Percentiles rank a stretch among this genome's conserved stretches.
Evolutionary conservation across 2,113 vertebrate species (phyloP).

Genomic region (Cettia cetti): DNA sequence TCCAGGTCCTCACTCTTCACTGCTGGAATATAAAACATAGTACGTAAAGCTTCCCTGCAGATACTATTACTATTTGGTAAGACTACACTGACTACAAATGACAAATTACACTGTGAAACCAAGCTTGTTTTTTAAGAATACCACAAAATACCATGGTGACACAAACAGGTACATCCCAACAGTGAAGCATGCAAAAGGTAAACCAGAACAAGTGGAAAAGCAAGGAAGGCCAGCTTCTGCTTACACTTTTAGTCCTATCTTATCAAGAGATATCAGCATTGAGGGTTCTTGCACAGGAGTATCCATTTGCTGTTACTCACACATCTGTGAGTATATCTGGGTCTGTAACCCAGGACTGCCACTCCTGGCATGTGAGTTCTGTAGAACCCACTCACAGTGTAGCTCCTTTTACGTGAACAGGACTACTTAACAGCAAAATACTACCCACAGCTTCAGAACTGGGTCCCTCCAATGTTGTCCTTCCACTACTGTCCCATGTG

Average conservation of each 20-base stretch:
- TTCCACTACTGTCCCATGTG: not conserved
- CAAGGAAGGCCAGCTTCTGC: not conserved
- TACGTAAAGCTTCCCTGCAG: not conserved
- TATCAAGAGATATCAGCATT: not conserved
- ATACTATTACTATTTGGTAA: not conserved
- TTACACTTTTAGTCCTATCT: not conserved
- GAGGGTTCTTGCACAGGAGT: not conserved
- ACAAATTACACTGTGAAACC: not conserved
- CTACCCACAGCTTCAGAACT: not conserved
- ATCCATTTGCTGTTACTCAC: not conserved
- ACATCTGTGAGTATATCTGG: not conserved
- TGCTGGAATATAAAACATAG: not conserved
- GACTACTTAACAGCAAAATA: not conserved
- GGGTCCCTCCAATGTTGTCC: not conserved
- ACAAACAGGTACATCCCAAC: not conserved
- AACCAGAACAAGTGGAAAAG: not conserved
- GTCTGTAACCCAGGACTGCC: not conserved
- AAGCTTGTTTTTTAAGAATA: not conserved
- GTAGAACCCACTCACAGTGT: not conserved
- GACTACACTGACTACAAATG: not conserved
- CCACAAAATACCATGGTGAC: not conserved
- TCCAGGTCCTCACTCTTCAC: not conserved
- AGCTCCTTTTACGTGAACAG: not conserved
- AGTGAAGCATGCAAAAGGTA: not conserved
- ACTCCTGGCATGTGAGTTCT: fast-evolving